Percentiles rank a stretch among this genome's conserved stretches.
Conservation (phyloP, 2,113 vertebrate genomes). For the Lasiurus cinereus region DNA sequence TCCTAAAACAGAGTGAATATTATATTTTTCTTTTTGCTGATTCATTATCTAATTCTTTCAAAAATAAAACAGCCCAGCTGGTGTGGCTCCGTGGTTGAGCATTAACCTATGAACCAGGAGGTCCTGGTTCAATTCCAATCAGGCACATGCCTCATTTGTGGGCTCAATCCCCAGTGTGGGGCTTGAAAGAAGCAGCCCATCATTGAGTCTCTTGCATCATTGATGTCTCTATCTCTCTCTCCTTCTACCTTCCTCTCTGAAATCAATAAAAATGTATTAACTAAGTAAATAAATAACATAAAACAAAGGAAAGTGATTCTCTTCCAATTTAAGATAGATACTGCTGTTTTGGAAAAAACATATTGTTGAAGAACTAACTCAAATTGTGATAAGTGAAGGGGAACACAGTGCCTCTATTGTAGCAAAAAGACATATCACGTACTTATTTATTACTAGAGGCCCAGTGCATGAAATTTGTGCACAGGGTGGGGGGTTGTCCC, state of each 20-base stretch:
- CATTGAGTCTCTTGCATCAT: no score
- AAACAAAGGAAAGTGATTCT: slow-evolving; percentile 15
- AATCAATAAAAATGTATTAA: no score
- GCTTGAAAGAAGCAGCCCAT: no score
- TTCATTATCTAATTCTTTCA: slow-evolving; percentile 34
- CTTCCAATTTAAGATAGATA: neutral
- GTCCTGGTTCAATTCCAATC: no score
- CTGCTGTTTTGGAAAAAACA: neutral
- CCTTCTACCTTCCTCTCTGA: no score
- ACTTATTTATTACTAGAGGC: slow-evolving; percentile 9
- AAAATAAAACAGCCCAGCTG: neutral
- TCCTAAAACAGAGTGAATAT: slow-evolving; percentile 13
- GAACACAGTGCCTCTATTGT: neutral
- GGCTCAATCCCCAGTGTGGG: no score
- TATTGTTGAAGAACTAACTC: neutral
- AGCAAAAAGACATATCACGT: neutral
- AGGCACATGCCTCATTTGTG: no score
- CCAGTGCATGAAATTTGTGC: no score
- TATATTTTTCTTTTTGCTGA: neutral
- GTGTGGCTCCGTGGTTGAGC: no score
- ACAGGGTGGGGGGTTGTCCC: no score
- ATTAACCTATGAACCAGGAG: no score
- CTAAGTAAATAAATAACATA: slow-evolving; percentile 11
- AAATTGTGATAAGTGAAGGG: slow-evolving; percentile 17
- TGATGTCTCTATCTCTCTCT: no score